Evolutionary conservation across 2,113 vertebrate species (phyloP).

Genomic region (Propithecus coquereli): DNA sequence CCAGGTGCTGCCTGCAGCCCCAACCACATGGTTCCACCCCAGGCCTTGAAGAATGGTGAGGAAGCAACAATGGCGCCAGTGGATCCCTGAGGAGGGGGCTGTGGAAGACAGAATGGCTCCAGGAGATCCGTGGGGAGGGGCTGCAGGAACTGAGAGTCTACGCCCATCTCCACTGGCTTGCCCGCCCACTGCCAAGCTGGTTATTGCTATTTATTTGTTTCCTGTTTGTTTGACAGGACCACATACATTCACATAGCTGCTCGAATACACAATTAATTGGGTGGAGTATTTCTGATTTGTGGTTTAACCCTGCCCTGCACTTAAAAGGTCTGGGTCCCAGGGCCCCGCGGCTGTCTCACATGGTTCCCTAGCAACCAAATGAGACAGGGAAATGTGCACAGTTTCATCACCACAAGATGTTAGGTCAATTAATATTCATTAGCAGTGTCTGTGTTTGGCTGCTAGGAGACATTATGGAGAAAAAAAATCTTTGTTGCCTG

Average conservation of each 20-base stretch:
- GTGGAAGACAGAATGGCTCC: background rate
- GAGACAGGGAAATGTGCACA: conserved; percentile 74
- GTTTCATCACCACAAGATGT: conserved; percentile 76
- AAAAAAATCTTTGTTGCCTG: conserved; percentile 56
- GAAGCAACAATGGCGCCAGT: background rate
- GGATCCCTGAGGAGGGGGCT: background rate
- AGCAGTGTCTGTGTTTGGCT: conserved; percentile 60
- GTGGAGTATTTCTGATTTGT: conserved; percentile 57
- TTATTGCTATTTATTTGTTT: conserved; percentile 51
- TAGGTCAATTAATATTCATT: conserved; percentile 84
- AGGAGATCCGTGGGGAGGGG: background rate
- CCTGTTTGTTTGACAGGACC: conserved; percentile 44
- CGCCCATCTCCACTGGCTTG: background rate
- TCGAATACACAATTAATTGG: conserved; percentile 72
- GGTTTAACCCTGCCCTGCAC: conserved; percentile 67
- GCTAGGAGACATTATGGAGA: conserved; percentile 16
- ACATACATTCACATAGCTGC: background rate
- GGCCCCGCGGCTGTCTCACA: conserved; percentile 72
- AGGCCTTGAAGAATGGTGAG: background rate
- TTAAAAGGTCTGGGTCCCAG: conserved; percentile 65
- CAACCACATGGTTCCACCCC: background rate
- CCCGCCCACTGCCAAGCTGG: background rate
- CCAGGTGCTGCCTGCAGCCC: background rate
- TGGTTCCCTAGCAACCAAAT: conserved; percentile 86
- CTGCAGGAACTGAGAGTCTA: background rate